Evolutionary conservation across 2,797 vertebrate genomes (phyloP).

Genomic region (Diceros bicornis): DNA sequence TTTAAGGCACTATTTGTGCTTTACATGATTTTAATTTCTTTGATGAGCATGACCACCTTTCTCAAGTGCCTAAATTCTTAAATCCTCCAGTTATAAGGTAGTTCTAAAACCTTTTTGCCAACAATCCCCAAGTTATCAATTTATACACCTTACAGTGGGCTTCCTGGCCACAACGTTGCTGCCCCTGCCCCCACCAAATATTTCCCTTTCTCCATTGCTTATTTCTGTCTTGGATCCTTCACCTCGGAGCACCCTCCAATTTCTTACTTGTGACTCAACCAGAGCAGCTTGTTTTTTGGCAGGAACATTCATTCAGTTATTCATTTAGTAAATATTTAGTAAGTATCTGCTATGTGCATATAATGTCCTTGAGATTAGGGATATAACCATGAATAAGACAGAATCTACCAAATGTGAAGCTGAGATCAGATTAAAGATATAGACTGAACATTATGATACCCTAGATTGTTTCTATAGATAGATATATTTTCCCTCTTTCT

Average conservation of each 20-base stretch:
- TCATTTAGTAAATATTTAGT: not conserved
- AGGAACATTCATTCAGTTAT: not conserved
- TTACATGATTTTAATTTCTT: constrained; percentile 4
- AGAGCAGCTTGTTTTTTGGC: not conserved
- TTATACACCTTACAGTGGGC: not conserved
- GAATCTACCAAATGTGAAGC: not conserved
- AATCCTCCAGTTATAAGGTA: not conserved
- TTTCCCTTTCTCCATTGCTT: not conserved
- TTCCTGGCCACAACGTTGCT: not conserved
- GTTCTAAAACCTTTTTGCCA: not conserved
- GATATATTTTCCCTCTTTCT: not conserved
- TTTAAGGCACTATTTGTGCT: not conserved
- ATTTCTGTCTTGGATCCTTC: not conserved
- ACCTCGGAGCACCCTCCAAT: not conserved
- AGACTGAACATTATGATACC: not conserved
- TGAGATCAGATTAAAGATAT: not conserved
- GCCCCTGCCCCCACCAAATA: not conserved
- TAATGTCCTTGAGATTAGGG: not conserved
- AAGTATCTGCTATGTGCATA: not conserved
- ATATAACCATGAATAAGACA: not conserved
- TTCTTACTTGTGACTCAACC: not conserved
- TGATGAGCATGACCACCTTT: not conserved
- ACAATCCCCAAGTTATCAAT: not conserved
- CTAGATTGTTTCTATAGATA: not conserved
- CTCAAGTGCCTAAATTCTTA: not conserved